Percentiles rank a stretch among this genome's conserved stretches.
phyloP scores from a whole-genome alignment of 2,888 invertebrate genomes.

The Dolomedes plantarius region DNA sequence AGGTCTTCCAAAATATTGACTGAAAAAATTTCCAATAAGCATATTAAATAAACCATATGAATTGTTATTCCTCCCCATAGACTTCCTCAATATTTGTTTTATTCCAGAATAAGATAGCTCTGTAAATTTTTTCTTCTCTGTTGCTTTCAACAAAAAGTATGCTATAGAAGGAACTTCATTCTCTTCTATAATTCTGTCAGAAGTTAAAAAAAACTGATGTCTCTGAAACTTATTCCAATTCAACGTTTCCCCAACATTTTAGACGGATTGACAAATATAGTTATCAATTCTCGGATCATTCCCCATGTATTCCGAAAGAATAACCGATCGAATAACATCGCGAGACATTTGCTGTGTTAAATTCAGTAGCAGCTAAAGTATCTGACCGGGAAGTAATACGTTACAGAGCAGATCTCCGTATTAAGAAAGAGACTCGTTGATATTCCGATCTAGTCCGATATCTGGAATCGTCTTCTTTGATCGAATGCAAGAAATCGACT shows the following conservation, averaged over 20 bases:
- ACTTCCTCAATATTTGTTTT: too few relatives aligned
- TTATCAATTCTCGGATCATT: neutral
- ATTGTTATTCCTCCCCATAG: too few relatives aligned
- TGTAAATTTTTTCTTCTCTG: too few relatives aligned
- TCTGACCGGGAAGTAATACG: neutral
- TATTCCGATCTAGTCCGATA: slow-evolving; percentile 45
- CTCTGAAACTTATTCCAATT: neutral
- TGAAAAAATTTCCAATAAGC: too few relatives aligned
- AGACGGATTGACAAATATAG: neutral
- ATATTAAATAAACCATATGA: too few relatives aligned
- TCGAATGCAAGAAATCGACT: slow-evolving; percentile 53
- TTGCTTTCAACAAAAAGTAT: too few relatives aligned
- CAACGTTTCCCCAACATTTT: neutral
- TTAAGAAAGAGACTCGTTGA: slow-evolving; percentile 43
- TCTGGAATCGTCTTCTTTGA: slow-evolving; percentile 33
- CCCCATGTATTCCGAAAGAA: neutral
- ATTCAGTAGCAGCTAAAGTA: too few relatives aligned
- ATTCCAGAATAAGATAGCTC: too few relatives aligned
- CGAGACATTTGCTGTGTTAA: slow-evolving; percentile 32
- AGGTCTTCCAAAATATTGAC: too few relatives aligned
- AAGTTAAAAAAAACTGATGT: too few relatives aligned
- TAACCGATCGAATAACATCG: neutral
- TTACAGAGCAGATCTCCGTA: slow-evolving; percentile 14
- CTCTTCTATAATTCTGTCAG: too few relatives aligned
- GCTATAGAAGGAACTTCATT: too few relatives aligned